Evolutionary conservation across 2,888 invertebrate genomes (phyloP), one percentile per base, ranked within the genome.

Genomic region (Apamea monoglypha): DNA sequence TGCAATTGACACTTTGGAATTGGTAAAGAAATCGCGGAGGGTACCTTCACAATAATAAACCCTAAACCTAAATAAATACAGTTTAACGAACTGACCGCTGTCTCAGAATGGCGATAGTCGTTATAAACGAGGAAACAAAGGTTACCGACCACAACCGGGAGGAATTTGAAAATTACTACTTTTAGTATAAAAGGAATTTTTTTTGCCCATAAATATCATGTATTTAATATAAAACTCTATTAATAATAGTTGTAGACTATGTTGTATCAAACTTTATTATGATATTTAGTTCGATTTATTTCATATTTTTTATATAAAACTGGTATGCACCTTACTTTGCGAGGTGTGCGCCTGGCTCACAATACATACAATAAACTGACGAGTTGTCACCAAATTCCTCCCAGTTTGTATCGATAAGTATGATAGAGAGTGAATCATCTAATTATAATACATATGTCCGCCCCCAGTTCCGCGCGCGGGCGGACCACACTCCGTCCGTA

Each of bases 41-140:
- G 91, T 86, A 84, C 85, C 86, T 89, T 87, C 81, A 90, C 86
- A 89, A 86, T 83, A 86, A 87, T 82, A 84, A 90, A 89, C 82
- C 83, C 89, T 88, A 88, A 76, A 83, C 80, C 89, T 91, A 91
- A 91, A 90, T 91, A 91, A 91, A 91, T 90, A 91, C 87, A 82
- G 81, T 81, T 66, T 70, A 82, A 87, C 88, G 85, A 87, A 70
- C 78, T 78, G 72, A 85, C 81, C 86, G 83, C 86, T 76, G 78
- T 85, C 71, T 87, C 76, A 83, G 82, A 79, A 79, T 83, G 78
- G 82, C 86, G 85, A 74, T 73, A 74, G 63, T 85, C 90, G 88
- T 87, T 82, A 78, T 66, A 77, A 84, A 90, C 89, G 85, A 89
- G 84, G 81, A 89, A 89, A 86, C 83, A 84, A 83, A 81, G 69